Evolutionary conservation across 1,140 invertebrate species (phyloP), one percentile per base, ranked within the genome.

Genomic region (Lamellibrachia luymesi): DNA sequence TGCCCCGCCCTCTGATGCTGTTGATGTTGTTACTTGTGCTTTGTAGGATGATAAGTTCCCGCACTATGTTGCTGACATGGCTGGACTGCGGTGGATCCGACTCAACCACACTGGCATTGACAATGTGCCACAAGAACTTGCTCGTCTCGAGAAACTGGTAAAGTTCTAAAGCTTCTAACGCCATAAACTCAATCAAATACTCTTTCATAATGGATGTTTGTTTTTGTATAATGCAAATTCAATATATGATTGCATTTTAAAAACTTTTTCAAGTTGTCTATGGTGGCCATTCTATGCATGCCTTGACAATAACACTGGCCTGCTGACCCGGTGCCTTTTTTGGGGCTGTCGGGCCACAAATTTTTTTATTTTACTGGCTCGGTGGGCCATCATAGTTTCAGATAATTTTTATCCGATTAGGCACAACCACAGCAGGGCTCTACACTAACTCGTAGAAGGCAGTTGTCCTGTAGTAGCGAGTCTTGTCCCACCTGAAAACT

Each of bases 71-170:
- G 97, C 98, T 94, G 97, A 98, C 92, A 99, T 99, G 99, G 98
- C 98, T 93, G 98, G 99, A 27, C 97, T 99, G 92, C 98, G 99
- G 97, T 99, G 99, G 99, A 97, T 99, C n/a, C 98, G 98, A 96
- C 97, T 99, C 93, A 99, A 99, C 96, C 97, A 97, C 95, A 98
- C 99, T 94, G 97, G 98, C 95, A 97, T 99, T 56, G 97, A 97
- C 56, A 97, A 98, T 95, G 98, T 99, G 93, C 99, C 99, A 4
- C 98, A 98, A 96, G 99, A 99, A 97, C 97, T 99, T 96, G 98
- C 98, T 92, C 98, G 98, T 94, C 97, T 99, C 80, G 97, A 98
- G 95, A 99, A 99, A 97, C 97, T 99, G 96, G 98, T 98, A 97
- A 38, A 93, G 93, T 92, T 25, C 52, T 56, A 56, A 6, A 13